A percentile compares a stretch with the other conserved stretches of the same genome.
Conservation (phyloP, 2,888 invertebrate species). For the Cosmia pyralina region DNA sequence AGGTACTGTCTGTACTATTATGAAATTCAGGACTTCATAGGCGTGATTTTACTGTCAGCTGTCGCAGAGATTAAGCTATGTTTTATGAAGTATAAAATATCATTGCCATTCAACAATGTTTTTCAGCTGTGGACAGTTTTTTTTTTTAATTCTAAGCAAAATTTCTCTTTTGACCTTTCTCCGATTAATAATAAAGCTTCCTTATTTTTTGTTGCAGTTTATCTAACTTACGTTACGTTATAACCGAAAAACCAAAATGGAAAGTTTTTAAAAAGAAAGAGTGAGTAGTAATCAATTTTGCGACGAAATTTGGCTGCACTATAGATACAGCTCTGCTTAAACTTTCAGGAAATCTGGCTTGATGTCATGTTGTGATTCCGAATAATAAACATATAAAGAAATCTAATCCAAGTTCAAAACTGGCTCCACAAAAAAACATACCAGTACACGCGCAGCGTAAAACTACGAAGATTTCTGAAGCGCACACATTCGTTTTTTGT, state of each 20-base stretch:
- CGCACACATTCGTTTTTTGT: neutral
- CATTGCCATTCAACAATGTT: neutral
- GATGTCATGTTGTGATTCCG: no score
- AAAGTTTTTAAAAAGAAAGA: slow-evolving; percentile 82
- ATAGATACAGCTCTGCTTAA: neutral
- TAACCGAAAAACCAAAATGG: slow-evolving; percentile 83
- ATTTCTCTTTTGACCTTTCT: neutral
- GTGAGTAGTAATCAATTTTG: slow-evolving; percentile 70
- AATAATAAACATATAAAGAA: no score
- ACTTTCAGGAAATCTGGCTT: no score
- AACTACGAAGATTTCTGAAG: neutral
- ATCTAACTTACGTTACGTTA: slow-evolving; percentile 80
- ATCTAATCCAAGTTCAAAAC: neutral
- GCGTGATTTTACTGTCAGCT: no score
- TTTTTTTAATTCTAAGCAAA: neutral
- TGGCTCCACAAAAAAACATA: neutral
- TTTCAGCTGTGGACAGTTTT: neutral
- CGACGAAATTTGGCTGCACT: neutral
- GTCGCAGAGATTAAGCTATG: no score
- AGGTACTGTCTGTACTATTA: no score
- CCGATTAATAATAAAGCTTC: neutral
- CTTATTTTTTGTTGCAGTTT: slow-evolving; percentile 74
- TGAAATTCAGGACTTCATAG: no score
- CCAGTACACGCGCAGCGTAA: no score
- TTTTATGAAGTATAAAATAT: no score